Percentiles rank a stretch among this genome's conserved stretches.
These are phyloP conservation scores for Champsocephalus gunnari DNA, from an alignment of 2,797 vertebrate genomes.

Conservation along the genomic window DNA sequence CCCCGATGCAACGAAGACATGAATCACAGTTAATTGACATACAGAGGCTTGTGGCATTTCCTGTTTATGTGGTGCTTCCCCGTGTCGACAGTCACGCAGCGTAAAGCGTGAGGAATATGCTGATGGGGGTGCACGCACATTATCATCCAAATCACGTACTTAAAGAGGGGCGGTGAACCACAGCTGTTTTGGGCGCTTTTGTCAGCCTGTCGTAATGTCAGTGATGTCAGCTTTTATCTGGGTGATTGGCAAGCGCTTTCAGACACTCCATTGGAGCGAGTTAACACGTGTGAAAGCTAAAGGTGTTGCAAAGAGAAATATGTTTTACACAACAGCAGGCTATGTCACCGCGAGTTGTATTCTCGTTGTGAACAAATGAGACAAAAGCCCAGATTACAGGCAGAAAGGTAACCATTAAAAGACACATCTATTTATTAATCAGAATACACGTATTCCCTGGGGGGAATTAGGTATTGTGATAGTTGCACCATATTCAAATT, in stretches of 20 bases:
- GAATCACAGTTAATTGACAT: slow-evolving; percentile 79
- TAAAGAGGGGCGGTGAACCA: slow-evolving; percentile 48
- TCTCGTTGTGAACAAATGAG: not conserved
- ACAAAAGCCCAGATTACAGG: not conserved
- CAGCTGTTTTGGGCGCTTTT: slow-evolving; percentile 41
- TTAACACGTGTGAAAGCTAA: not conserved
- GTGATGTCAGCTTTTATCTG: slow-evolving; percentile 52
- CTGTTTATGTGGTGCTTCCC: slow-evolving; percentile 59
- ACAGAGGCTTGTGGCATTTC: slow-evolving; percentile 78
- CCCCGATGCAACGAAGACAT: slow-evolving; percentile 60
- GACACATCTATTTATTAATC: too few relatives aligned
- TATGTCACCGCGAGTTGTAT: not conserved
- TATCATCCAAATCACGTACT: slow-evolving; percentile 55
- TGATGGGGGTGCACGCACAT: slow-evolving; percentile 54
- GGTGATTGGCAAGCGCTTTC: slow-evolving; percentile 49
- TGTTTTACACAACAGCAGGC: not conserved
- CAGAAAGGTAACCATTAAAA: not conserved
- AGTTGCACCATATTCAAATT: too few relatives aligned
- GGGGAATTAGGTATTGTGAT: too few relatives aligned
- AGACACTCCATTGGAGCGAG: slow-evolving; percentile 15
- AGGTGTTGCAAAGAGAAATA: not conserved
- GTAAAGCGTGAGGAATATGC: slow-evolving; percentile 42
- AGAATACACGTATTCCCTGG: too few relatives aligned
- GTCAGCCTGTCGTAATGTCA: slow-evolving; percentile 42
- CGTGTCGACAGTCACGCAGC: slow-evolving; percentile 34